Evolutionary conservation across 2,797 vertebrate genomes (phyloP).

Genomic region (Cirrhinus molitorella): DNA sequence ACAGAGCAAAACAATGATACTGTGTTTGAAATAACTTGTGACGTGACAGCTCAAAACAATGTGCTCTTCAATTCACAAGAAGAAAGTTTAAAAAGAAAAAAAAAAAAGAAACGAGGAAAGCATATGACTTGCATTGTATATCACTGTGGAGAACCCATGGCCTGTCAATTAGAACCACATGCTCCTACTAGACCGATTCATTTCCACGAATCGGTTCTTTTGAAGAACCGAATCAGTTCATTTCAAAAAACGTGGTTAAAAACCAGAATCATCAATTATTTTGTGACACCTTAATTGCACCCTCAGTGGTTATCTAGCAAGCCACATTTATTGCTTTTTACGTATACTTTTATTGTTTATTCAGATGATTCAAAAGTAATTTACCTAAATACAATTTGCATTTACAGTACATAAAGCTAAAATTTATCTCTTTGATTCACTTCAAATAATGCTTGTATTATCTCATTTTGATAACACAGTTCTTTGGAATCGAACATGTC

Average conservation of each 20-base stretch:
- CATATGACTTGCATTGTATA: slow-evolving; percentile 24
- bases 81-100: neutral
- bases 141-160: slow-evolving; percentile 7
- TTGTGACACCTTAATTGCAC: neutral
- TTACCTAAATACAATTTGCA: neutral
- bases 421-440: neutral
- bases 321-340: neutral
- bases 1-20: neutral
- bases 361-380: neutral
- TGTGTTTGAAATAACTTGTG: neutral
- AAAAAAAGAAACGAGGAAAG: neutral
- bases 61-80: neutral
- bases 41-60: neutral
- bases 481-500: neutral
- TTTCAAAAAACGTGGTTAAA: neutral
- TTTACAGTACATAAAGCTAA: neutral
- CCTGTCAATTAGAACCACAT: slow-evolving; percentile 53
- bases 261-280: neutral
- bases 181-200: neutral
- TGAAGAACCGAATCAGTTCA: neutral
- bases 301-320: neutral
- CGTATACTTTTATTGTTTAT: neutral
- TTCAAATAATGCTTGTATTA: neutral
- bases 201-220: slow-evolving; percentile 8
- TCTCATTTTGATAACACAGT: neutral